Conservation (phyloP, 2,113 vertebrate species). For the Larimichthys polyactis region DNA sequence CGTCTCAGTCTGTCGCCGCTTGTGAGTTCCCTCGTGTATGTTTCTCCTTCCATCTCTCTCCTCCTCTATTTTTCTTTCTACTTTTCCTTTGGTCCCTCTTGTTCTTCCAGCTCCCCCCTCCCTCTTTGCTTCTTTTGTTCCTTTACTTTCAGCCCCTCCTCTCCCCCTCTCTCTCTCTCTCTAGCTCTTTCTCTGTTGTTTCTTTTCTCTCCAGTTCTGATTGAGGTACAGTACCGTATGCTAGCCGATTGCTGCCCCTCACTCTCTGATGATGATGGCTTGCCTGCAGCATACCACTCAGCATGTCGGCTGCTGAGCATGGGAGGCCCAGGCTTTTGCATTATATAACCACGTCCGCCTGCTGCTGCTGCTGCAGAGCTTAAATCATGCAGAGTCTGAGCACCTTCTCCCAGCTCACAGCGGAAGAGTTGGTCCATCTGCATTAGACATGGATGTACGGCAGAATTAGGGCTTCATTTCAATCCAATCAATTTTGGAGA, state of each 20-base stretch:
- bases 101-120: slow-evolving; percentile 53
- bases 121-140: slow-evolving; percentile 12
- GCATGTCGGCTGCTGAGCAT: slow-evolving; percentile 80
- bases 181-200: slow-evolving; percentile 35
- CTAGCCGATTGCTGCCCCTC: slow-evolving; percentile 78
- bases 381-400: slow-evolving; percentile 79
- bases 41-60: slow-evolving; percentile 63
- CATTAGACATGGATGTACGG: slow-evolving; percentile 75
- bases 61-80: slow-evolving; percentile 41
- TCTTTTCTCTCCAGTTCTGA: slow-evolving; percentile 69
- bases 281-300: slow-evolving; percentile 79
- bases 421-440: slow-evolving; percentile 74
- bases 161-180: slow-evolving; percentile 9
- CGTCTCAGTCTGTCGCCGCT: slow-evolving; percentile 84
- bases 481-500: slow-evolving; percentile 59
- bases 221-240: slow-evolving; percentile 84
- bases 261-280: slow-evolving; percentile 70
- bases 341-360: slow-evolving; percentile 75
- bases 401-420: slow-evolving; percentile 74
- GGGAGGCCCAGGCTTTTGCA: slow-evolving; percentile 77
- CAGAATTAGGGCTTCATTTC: slow-evolving; percentile 71
- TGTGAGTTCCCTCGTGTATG: slow-evolving; percentile 79
- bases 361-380: slow-evolving; percentile 77
- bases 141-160: slow-evolving; percentile 29
- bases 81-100: slow-evolving; percentile 39